phyloP scores from a whole-genome alignment of 2,797 vertebrate species.

The Toxotes lorentzi region DNA sequence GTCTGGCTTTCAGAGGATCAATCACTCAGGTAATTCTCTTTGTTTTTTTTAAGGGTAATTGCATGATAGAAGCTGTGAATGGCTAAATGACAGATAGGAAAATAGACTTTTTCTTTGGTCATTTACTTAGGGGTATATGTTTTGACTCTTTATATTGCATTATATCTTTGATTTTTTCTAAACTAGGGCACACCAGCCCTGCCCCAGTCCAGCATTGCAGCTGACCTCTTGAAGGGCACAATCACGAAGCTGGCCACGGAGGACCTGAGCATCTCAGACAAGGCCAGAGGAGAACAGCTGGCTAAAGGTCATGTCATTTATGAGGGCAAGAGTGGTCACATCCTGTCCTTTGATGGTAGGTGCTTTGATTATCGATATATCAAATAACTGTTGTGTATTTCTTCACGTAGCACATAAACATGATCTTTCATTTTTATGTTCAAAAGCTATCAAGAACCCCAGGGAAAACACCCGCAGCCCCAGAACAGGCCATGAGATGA shows the following conservation, averaged over 20 bases:
- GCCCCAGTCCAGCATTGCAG: conserved; percentile 91
- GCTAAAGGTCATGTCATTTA: conserved; percentile 97
- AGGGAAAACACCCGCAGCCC: conserved; percentile 97
- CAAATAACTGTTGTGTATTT: neutral
- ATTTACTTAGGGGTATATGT: neutral
- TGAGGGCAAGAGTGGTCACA: conserved; percentile 97
- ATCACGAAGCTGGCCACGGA: conserved; percentile 93
- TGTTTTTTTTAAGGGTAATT: neutral
- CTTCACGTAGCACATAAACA: neutral
- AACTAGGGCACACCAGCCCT: conserved; percentile 94
- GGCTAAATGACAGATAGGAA: neutral
- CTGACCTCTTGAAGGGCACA: conserved; percentile 93
- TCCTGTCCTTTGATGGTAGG: conserved; percentile 90
- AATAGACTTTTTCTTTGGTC: neutral
- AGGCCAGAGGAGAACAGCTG: conserved; percentile 90
- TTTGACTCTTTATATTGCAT: neutral
- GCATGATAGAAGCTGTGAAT: neutral
- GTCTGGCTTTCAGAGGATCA: conserved; percentile 89
- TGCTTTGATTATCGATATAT: neutral
- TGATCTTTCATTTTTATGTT: conserved; percentile 24
- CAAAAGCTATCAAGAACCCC: conserved; percentile 93
- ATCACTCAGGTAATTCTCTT: conserved; percentile 91
- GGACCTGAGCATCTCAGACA: conserved; percentile 91
- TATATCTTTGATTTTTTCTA: conserved; percentile 13
- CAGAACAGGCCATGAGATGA: conserved; percentile 92